Evolutionary conservation across 2,888 invertebrate species (phyloP).

Genomic region (Rhynchonema sp.): DNA sequence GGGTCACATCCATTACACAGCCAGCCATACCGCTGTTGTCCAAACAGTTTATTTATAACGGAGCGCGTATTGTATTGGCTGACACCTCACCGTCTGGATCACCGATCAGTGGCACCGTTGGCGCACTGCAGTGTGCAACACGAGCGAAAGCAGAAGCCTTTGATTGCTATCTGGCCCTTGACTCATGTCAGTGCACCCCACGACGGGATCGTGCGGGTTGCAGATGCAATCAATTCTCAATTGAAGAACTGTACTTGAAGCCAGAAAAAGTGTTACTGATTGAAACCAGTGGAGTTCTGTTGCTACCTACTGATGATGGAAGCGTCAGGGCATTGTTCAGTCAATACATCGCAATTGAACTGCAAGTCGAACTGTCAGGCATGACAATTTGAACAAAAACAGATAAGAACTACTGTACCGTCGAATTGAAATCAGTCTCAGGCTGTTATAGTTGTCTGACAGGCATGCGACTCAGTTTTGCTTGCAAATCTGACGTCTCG

Average conservation of each 20-base stretch:
- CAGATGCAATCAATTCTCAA: background rate
- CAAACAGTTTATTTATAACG: background rate
- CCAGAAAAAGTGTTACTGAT: background rate
- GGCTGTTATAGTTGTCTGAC: no score
- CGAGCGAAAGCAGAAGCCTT: background rate
- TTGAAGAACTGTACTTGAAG: background rate
- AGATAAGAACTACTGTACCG: no score
- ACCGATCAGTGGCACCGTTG: background rate
- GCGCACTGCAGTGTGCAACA: background rate
- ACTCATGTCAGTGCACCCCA: background rate
- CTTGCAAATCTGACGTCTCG: no score
- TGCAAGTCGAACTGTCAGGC: no score
- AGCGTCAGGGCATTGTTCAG: no score
- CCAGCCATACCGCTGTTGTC: background rate
- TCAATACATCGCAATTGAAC: no score
- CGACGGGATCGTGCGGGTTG: background rate
- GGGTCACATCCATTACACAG: background rate
- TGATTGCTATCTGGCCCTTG: background rate
- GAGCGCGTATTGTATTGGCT: background rate
- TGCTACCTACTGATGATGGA: background rate
- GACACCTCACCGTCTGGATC: background rate
- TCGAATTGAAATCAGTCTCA: no score
- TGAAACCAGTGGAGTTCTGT: background rate
- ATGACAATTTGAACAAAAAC: no score
- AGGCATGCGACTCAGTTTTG: no score